A percentile compares a stretch with the other conserved stretches of the same genome.
These are phyloP conservation scores for Chlorops oryzae DNA, from an alignment of 1,140 invertebrate genomes.

Conservation along the genomic window DNA sequence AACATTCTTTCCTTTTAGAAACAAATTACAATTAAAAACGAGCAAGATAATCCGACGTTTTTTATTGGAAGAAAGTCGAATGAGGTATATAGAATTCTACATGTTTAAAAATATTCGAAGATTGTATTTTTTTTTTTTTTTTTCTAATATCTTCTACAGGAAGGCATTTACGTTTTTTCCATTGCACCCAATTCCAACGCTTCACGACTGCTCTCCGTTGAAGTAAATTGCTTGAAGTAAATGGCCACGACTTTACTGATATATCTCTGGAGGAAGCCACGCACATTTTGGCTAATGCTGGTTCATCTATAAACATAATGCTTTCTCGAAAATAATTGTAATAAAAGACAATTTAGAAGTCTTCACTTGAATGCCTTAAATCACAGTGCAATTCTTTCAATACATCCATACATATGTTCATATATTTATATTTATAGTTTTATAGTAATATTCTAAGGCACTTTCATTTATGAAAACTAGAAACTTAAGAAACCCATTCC, in stretches of 20 bases:
- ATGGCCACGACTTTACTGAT: conserved; percentile 58
- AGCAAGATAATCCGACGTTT: conserved; percentile 33
- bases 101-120: not conserved
- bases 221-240: conserved; percentile 58
- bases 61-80: conserved; percentile 32
- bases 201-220: conserved; percentile 51
- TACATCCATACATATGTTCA: not conserved
- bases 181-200: conserved; percentile 53
- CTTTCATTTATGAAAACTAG: not conserved
- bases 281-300: conserved; percentile 50
- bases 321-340: conserved; percentile 44
- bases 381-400: conserved; percentile 7
- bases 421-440: conserved; percentile 7
- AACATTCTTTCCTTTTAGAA: conserved; percentile 21
- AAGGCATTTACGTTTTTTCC: conserved; percentile 55
- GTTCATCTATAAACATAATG: conserved; percentile 53
- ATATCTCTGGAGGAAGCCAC: conserved; percentile 52
- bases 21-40: conserved; percentile 39
- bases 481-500: not conserved
- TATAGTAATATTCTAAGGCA: conserved; percentile 21
- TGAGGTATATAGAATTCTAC: conserved; percentile 24
- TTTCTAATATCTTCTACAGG: conserved; percentile 31
- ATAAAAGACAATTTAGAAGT: not conserved
- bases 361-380: not conserved
- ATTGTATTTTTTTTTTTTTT: not conserved